Percentiles rank a stretch among this genome's conserved stretches.
Evolutionary conservation across 2,888 invertebrate genomes (phyloP).

Genomic region (Parasteatoda lunata): DNA sequence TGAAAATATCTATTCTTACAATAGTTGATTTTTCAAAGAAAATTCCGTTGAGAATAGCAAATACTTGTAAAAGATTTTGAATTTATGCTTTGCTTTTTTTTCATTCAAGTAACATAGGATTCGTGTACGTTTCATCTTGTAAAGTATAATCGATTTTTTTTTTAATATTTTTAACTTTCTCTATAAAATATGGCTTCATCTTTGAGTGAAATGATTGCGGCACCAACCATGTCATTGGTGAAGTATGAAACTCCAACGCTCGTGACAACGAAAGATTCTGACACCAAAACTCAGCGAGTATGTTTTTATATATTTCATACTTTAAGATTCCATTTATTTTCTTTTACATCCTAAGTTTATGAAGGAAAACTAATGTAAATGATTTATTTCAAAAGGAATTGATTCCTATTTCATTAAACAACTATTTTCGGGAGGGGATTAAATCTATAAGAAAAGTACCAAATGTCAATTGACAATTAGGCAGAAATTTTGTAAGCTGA

Average conservation of each 20-base stretch:
- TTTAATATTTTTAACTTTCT: neutral
- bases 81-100: neutral
- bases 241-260: slow-evolving; percentile 59
- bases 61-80: neutral
- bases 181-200: slow-evolving; percentile 27
- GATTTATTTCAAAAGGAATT: too few relatives aligned
- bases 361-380: too few relatives aligned
- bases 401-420: too few relatives aligned
- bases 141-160: neutral
- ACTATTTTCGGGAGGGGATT: too few relatives aligned
- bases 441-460: too few relatives aligned
- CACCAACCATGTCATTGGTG: slow-evolving; percentile 45
- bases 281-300: slow-evolving; percentile 39
- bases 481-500: too few relatives aligned
- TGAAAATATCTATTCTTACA: slow-evolving; percentile 3
- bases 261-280: slow-evolving; percentile 49
- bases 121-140: neutral
- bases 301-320: neutral
- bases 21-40: neutral
- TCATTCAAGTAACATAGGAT: neutral
- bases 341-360: too few relatives aligned
- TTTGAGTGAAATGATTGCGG: slow-evolving; percentile 61
- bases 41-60: neutral
- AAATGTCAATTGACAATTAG: too few relatives aligned
- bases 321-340: too few relatives aligned